Base-by-base conservation (phyloP, 1,140 invertebrate species). In the Sycophaga agraensis region DNA sequence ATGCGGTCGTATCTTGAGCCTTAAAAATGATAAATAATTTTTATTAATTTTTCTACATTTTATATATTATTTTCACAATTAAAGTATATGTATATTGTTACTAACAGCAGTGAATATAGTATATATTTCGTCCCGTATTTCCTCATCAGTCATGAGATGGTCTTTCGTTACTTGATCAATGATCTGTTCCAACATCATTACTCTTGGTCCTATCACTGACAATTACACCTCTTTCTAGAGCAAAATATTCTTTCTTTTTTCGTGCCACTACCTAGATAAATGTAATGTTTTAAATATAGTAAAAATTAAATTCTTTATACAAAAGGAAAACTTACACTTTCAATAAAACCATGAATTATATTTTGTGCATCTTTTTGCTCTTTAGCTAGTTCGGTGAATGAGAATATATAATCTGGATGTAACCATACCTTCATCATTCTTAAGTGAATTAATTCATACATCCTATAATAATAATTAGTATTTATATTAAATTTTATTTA, bases 81-180 rank as follows among this genome's bases (percentile, higher is more conserved):
- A n/a, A n/a, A n/a, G n/a, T n/a, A n/a, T n/a, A n/a, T n/a, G n/a
- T n/a, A n/a, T n/a, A n/a, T n/a, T n/a, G n/a, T n/a, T n/a, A n/a
- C 40, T 67, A 67, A 81, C 79, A 6, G 78, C 73, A 12, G 75
- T 78, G 66, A 77, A 81, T 37, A 80, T 34, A n/a, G 78, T 81
- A 59, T 75, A 78, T 24, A 72, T 75, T 66, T 80, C 78, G 1
- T 68, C 57, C 31, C 70, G 51, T 2, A 80, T n/a, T 46, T 80
- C 75, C 7, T 68, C 63, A 0, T 70, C 34, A 53, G 57, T 66
- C 31, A 80, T 48, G 56, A n/a, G n/a, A n/a, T n/a, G n/a, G n/a
- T n/a, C n/a, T n/a, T n/a, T n/a, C n/a, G n/a, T n/a, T n/a, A n/a
- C n/a, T n/a, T n/a, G n/a, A n/a, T n/a, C n/a, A n/a, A n/a, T n/a